Evolutionary conservation across 2,888 invertebrate species (phyloP).

Genomic region (Dascillus cervinus): DNA sequence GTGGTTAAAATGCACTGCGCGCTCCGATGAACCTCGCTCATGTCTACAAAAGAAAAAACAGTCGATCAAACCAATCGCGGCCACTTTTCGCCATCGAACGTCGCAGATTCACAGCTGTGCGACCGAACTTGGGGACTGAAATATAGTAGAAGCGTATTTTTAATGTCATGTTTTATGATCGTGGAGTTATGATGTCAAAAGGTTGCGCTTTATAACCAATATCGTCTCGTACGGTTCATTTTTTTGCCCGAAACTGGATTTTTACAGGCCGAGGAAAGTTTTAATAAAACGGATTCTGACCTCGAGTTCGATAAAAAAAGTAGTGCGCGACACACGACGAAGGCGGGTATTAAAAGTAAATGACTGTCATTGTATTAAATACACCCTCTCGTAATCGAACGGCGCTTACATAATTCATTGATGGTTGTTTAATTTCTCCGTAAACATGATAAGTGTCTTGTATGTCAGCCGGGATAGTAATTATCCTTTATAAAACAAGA

Average conservation of each 20-base stretch:
- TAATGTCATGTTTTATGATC: slow-evolving; percentile 39
- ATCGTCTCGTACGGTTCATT: slow-evolving; percentile 23
- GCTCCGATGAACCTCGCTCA: slow-evolving; percentile 39
- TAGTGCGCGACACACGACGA: slow-evolving; percentile 4
- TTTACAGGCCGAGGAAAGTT: not conserved
- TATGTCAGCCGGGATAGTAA: slow-evolving; percentile 16
- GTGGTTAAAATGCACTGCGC: slow-evolving; percentile 41
- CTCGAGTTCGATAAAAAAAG: no score
- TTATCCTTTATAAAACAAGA: slow-evolving; percentile 13
- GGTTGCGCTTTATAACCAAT: slow-evolving; percentile 35
- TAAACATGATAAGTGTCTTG: slow-evolving; percentile 19
- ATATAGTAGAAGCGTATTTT: slow-evolving; percentile 38
- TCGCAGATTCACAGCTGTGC: slow-evolving; percentile 14
- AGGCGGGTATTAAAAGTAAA: slow-evolving; percentile 5
- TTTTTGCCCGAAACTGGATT: not conserved
- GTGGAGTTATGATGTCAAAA: slow-evolving; percentile 37
- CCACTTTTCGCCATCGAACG: slow-evolving; percentile 8
- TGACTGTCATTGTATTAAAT: not conserved
- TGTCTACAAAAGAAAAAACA: slow-evolving; percentile 36
- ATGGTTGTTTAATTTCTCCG: slow-evolving; percentile 21
- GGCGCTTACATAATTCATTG: slow-evolving; percentile 22
- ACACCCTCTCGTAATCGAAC: slow-evolving; percentile 11
- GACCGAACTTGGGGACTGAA: slow-evolving; percentile 29
- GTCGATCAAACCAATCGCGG: slow-evolving; percentile 16
- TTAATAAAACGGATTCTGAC: not conserved